Evolutionary conservation across 2,888 invertebrate genomes (phyloP).

Genomic region (Phengaris alcon): DNA sequence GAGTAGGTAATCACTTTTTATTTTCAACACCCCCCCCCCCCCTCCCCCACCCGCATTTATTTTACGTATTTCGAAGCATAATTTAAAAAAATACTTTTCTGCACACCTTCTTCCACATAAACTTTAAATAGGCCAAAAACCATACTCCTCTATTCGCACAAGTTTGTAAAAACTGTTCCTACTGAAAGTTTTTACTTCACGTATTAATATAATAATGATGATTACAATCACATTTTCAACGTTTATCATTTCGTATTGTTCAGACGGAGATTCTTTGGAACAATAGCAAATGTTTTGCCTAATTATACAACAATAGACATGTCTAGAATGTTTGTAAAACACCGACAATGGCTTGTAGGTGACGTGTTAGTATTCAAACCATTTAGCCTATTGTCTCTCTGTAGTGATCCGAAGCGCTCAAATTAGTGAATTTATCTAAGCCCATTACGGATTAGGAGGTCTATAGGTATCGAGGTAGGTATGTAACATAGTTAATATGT

Average conservation of each 20-base stretch:
- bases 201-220: too few relatives aligned
- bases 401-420: neutral
- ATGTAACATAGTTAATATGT: too few relatives aligned
- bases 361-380: conserved; percentile 6
- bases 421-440: neutral
- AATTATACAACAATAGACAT: conserved; percentile 21
- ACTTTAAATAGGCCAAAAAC: too few relatives aligned
- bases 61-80: too few relatives aligned
- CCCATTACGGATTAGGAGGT: neutral
- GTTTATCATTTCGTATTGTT: conserved; percentile 12
- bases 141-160: too few relatives aligned
- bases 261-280: conserved; percentile 17
- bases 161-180: too few relatives aligned
- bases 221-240: neutral
- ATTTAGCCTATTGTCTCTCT: neutral
- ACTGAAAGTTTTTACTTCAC: too few relatives aligned
- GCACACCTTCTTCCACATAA: too few relatives aligned
- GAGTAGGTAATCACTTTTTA: too few relatives aligned
- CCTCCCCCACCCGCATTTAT: too few relatives aligned
- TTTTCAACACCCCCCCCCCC: too few relatives aligned
- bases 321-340: conserved; percentile 29
- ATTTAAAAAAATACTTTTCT: too few relatives aligned
- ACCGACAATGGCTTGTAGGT: conserved; percentile 12
- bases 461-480: neutral
- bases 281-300: conserved; percentile 23